Percentiles rank a stretch among this genome's conserved stretches.
phyloP scores from a whole-genome alignment of 2,888 invertebrate species.

The Caenorhabditis sp. region DNA sequence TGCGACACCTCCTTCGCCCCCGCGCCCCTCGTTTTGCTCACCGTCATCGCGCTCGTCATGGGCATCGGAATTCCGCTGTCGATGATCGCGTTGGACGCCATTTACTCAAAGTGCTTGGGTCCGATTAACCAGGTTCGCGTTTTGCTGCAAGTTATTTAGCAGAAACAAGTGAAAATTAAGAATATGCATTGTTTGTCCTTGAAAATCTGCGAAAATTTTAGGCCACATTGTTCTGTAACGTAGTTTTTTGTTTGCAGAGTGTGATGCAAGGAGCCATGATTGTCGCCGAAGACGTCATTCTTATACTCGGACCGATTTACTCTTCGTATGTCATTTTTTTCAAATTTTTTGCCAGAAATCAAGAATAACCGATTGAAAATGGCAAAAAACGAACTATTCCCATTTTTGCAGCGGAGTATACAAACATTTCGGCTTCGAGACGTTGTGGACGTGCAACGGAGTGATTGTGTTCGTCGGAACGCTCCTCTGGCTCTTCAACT shows the following conservation, averaged over 20 bases:
- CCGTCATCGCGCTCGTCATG: conserved; percentile 59
- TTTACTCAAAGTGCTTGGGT: conserved; percentile 59
- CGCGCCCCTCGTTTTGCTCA: conserved; percentile 41
- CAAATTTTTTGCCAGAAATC: no score
- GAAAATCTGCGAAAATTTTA: no score
- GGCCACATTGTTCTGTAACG: no score
- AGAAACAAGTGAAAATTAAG: no score
- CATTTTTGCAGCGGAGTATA: conserved; percentile 53
- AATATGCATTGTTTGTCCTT: no score
- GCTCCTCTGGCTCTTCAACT: conserved; percentile 49
- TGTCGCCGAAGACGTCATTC: conserved; percentile 53
- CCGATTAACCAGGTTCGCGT: conserved; percentile 41
- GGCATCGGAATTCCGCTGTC: conserved; percentile 64
- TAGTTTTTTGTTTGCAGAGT: conserved; percentile 14
- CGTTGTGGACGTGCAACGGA: conserved; percentile 58
- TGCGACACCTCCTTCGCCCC: conserved; percentile 49
- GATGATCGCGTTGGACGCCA: conserved; percentile 57
- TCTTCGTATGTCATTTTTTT: conserved; percentile 36
- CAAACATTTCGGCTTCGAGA: conserved; percentile 50
- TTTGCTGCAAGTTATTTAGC: background rate
- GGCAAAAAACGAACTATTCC: background rate
- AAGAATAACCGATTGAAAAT: background rate
- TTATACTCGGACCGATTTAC: conserved; percentile 54
- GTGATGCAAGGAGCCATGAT: conserved; percentile 60
- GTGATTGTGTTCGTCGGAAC: conserved; percentile 48